Evolutionary conservation across 2,888 invertebrate species (phyloP), one percentile per base, ranked within the genome.

Genomic region (Molanna angustata): DNA sequence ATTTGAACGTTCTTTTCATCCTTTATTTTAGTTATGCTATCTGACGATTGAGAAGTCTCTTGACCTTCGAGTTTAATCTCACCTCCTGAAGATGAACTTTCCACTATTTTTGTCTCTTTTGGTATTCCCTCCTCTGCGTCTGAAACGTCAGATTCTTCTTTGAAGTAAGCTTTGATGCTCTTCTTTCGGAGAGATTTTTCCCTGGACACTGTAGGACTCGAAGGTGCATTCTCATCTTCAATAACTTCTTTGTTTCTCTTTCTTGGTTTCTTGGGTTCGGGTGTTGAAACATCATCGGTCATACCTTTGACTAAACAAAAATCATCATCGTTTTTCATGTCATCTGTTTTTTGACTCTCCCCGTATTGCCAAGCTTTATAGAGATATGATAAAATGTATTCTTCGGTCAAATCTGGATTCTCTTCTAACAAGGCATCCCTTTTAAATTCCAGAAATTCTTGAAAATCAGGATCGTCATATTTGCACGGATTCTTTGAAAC

Each of bases 281-380:
- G 9, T 20, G 49, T 32, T 7, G 13, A 37, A 7, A 45, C 27
- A 7, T 59, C 59, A 6, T 61, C 61, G 2, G 47, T 56, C 47
- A 61, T 52, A 2, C 68, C 72, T 64, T 73, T 73, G 1, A 74
- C 68, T 59, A 73, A 63, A 52, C 62, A 65, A 4, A 67, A 67
- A 16, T 54, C 51, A 40, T 57, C 49, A 13, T 20, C 58, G 42
- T 51, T 62, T 58, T 57, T 63, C 63, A 19, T 58, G 9, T 64
- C 64, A 20, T 70, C 70, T 16, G 67, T 63, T 58, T 71, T 75
- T 48, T 66, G 65, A 47, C 64, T 69, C 42, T 73, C 69, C 59
- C 71, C 69, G 21, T 73, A 74, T 19, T 69, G 60, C 79, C 79
- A 80, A 3, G 73, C 72, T 61, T 78, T 75, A 35, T 71, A 69